Base-by-base conservation (phyloP, 2,113 vertebrate species). In the Mus spicilegus region DNA sequence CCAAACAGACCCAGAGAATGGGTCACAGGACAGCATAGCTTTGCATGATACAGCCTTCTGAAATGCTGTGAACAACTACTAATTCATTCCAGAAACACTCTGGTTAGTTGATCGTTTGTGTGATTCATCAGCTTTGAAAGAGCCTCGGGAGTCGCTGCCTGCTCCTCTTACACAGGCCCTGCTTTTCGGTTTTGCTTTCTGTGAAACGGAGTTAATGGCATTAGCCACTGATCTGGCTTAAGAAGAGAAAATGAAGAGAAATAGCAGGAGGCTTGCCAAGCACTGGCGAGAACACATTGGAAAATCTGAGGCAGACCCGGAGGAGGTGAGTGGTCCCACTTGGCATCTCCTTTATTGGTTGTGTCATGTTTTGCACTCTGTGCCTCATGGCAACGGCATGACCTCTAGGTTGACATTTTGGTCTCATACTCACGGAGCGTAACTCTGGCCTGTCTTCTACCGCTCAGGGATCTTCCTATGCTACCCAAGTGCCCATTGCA, bases 61-160 rank as follows among this genome's bases (percentile, higher is more conserved):
- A 82, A 81, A 73, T 33, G 22, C 69, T 84, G 22, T 39, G 56
- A 91, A 96, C 12, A 73, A 77, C 39, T 28, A 70, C 63, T 84
- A 77, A 78, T 70, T 51, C 77, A 46, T 49, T 92, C 76, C 80
- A 88, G 75, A 95, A 95, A 65, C 94, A 72, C 12, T 56, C 70
- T 58, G 63, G 46, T 84, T 63, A 61, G 70, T 65, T 22, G 63
- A 58, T 86, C 22, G 5, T 85, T 76, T 93, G 91, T 84, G 46
- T 86, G 82, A 95, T 49, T 75, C 54, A 51, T 20, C 39, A 7
- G 63, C 73, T 95, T 91, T 58, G 8, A 93, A 88, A 92, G 95
- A 86, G 93, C 91, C 87, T 46, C 46, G 67, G 87, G 90, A 73
- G 85, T 39, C n/a, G 73, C 39, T 5, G 16, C 54, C 87, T 33